A percentile compares a stretch with the other conserved stretches of the same genome.
Conservation (phyloP, 1,140 invertebrate genomes). For the Drosophila micromelanica region DNA sequence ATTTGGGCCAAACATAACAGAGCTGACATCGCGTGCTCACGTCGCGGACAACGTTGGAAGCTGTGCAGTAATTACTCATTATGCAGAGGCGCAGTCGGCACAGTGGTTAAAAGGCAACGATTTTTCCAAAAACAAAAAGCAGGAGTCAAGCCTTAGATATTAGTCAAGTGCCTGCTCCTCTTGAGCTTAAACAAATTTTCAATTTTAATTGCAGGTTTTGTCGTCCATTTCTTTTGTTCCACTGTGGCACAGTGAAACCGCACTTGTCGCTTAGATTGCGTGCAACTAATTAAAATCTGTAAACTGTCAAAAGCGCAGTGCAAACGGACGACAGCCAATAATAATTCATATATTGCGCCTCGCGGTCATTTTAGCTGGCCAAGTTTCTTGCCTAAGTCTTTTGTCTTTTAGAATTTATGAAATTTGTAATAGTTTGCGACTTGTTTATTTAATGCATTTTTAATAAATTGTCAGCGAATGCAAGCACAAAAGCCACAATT, state of each 20-base stretch:
- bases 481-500: slow-evolving; percentile 54
- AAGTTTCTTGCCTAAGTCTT: slow-evolving; percentile 69
- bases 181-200: background rate
- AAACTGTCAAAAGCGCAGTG: slow-evolving; percentile 44
- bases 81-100: slow-evolving; percentile 30
- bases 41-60: slow-evolving; percentile 40
- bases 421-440: slow-evolving; percentile 65
- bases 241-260: slow-evolving; percentile 26
- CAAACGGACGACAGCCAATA: slow-evolving; percentile 26
- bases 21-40: slow-evolving; percentile 62
- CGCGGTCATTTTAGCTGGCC: slow-evolving; percentile 27
- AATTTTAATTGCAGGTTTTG: background rate
- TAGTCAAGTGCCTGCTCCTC: no score
- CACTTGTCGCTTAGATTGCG: slow-evolving; percentile 46
- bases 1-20: slow-evolving; percentile 41
- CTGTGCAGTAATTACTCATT: slow-evolving; percentile 67
- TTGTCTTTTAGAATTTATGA: slow-evolving; percentile 65
- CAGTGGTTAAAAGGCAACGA: slow-evolving; percentile 13
- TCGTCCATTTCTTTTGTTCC: background rate
- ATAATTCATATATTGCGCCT: slow-evolving; percentile 44
- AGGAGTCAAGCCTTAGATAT: no score
- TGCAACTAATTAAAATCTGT: slow-evolving; percentile 61
- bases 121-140: background rate
- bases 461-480: slow-evolving; percentile 70
- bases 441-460: slow-evolving; percentile 78